Evolutionary conservation across 2,888 invertebrate genomes (phyloP), one percentile per base, ranked within the genome.

Genomic region (Heliconius ismenius): DNA sequence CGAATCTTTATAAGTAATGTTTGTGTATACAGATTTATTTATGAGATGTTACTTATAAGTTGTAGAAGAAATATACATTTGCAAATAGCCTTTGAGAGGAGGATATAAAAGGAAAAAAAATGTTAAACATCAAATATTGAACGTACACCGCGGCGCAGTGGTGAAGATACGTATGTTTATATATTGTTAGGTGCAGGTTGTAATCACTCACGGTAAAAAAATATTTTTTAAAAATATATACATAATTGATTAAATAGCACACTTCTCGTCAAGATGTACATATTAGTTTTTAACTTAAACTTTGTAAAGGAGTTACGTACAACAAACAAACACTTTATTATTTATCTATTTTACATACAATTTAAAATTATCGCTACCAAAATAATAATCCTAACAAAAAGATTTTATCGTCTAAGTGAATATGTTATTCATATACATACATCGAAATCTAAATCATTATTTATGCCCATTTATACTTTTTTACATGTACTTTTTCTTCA

Each of bases 1-100:
- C 32, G 32, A 54, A 36, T 32, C 54, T 36, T 70, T 70, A 58
- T 49, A 54, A 58, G 54, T 32, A n/a, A 58, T 54, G 32, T 58
- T 70, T 69, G 69, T 69, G n/a, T 69, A 69, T n/a, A 70, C 58
- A 58, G 70, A 70, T 70, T 70, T 70, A 70, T 70, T 70, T 58
- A 70, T 70, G 70, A 70, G 58, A 70, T 13, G 58, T 70, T 70
- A 70, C 70, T 70, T 58, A 70, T 70, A 70, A 36, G 58, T 70
- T 70, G 58, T 54, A 69, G 24, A 58, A 58, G 70, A 58, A 70
- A 58, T 70, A 28, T 69, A 58, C 70, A 54, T 70, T 70, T 58
- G 58, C 58, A 58, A 70, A 70, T 70, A 70, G 70, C 32, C 36
- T 70, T 70, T 70, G 70, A 70, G 28, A 58, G n/a, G 32, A n/a